A percentile compares a stretch with the other conserved stretches of the same genome.
These are phyloP conservation scores for Aphelenchoides fujianensis DNA, from an alignment of 1,140 invertebrate genomes.

Conservation along the genomic window DNA sequence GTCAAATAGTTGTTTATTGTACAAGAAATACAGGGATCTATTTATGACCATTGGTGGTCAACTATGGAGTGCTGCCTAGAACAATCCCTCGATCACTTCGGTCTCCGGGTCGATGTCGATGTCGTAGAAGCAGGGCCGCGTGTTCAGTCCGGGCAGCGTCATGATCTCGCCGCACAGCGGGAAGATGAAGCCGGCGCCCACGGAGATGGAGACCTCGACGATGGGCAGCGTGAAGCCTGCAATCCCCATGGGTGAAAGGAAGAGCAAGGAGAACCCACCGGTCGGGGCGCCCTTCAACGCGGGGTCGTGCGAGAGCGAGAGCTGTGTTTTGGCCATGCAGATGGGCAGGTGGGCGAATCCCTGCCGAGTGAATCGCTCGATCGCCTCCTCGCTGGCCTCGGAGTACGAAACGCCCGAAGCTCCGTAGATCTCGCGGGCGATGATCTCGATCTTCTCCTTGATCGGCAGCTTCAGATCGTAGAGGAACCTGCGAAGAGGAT, in stretches of 20 bases:
- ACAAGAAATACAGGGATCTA: no score
- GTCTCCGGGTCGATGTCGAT: constrained; percentile 88
- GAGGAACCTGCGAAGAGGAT: constrained; percentile 68
- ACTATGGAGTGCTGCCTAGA: no score
- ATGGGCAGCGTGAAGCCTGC: constrained; percentile 79
- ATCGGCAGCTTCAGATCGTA: constrained; percentile 78
- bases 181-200: constrained; percentile 90
- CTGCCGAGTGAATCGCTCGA: constrained; percentile 72
- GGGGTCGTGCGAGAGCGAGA: constrained; percentile 85
- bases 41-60: no score
- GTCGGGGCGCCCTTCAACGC: constrained; percentile 83
- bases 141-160: constrained; percentile 89
- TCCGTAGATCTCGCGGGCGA: constrained; percentile 93
- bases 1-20: neutral
- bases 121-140: constrained; percentile 90
- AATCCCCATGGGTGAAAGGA: no score
- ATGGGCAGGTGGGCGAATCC: constrained; percentile 87
- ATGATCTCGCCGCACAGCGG: constrained; percentile 83
- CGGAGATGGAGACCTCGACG: constrained; percentile 81
- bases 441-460: constrained; percentile 81
- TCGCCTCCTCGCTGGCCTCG: constrained; percentile 68
- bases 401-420: constrained; percentile 78
- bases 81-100: constrained; percentile 83
- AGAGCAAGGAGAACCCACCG: constrained; percentile 42
- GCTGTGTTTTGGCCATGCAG: constrained; percentile 96